phyloP scores from a whole-genome alignment of 2,888 invertebrate genomes.

The Meiosimyza platycephala region DNA sequence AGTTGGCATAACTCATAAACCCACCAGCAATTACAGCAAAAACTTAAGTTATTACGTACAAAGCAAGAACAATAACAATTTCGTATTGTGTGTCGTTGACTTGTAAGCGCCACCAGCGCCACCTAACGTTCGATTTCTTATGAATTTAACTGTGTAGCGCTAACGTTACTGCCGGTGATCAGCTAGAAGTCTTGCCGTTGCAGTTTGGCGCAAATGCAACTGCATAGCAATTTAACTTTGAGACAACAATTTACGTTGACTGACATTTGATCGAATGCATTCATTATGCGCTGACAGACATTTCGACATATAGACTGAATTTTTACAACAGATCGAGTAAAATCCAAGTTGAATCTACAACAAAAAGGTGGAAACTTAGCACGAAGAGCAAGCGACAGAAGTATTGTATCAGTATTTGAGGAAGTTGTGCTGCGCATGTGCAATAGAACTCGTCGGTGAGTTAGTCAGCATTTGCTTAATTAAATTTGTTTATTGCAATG shows the following conservation, averaged over 20 bases:
- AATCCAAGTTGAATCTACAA: background rate
- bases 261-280: constrained; percentile 44
- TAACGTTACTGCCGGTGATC: background rate
- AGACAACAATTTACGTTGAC: background rate
- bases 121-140: background rate
- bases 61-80: background rate
- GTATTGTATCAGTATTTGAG: background rate
- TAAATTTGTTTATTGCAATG: background rate
- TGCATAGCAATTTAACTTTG: background rate
- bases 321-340: background rate
- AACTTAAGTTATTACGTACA: background rate
- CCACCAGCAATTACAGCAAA: no score
- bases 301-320: constrained; percentile 19
- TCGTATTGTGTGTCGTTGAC: constrained; percentile 11
- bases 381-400: background rate
- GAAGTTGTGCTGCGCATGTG: constrained; percentile 12
- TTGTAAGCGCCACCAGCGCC: constrained; percentile 7
- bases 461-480: background rate
- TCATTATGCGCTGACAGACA: constrained; percentile 42
- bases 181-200: background rate
- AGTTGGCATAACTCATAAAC: no score
- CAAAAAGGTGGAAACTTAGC: background rate
- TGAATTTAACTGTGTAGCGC: constrained; percentile 1
- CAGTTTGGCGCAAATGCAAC: background rate
- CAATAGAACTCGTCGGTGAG: background rate